Base-by-base conservation (phyloP, 2,797 vertebrate species). In the Babyrousa celebensis region DNA sequence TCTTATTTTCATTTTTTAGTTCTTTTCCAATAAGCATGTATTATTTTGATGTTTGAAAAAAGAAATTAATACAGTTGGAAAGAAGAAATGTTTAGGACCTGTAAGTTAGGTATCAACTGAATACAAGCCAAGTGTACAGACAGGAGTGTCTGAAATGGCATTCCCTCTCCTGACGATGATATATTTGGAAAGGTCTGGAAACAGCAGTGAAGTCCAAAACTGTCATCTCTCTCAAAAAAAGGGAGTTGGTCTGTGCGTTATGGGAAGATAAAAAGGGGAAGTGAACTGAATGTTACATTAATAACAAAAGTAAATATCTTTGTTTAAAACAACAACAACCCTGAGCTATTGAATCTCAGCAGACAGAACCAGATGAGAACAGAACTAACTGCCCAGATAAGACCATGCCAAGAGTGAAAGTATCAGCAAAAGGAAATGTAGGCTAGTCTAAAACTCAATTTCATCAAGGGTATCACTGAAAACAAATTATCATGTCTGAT, bases 401-500 rank as follows among this genome's bases (percentile, higher is more conserved):
- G 98, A 98, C 98, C 98, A 67, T 96, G 95, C 98, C 98, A 98
- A 97, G 96, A 97, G 97, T 97, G 97, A 98, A 98, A 99, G 98
- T 96, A 96, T 97, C 98, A 94, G 97, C 97, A 95, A 98, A 95
- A 98, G 98, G 98, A 99, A 98, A 98, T 96, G 97, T 98, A 98
- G 98, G 98, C 98, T 97, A 94, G 98, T 98, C 98, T 98, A 97
- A 98, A 98, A 97, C 97, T 98, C 98, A 98, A 98, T 98, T 98
- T 98, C 98, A 98, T 98, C 97, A 98, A 98, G 95, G 98, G 95
- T 98, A 98, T 99, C 98, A 97, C 54, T 95, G 96, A 97, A 98
- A 98, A 98, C 98, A 99, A 98, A 99, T 98, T 98, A 98, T 98
- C 98, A 97, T 98, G 98, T 98, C 96, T 96, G 98, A 98, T 98